Conservation (phyloP, 2,113 vertebrate species). For the Alethe castanea region DNA sequence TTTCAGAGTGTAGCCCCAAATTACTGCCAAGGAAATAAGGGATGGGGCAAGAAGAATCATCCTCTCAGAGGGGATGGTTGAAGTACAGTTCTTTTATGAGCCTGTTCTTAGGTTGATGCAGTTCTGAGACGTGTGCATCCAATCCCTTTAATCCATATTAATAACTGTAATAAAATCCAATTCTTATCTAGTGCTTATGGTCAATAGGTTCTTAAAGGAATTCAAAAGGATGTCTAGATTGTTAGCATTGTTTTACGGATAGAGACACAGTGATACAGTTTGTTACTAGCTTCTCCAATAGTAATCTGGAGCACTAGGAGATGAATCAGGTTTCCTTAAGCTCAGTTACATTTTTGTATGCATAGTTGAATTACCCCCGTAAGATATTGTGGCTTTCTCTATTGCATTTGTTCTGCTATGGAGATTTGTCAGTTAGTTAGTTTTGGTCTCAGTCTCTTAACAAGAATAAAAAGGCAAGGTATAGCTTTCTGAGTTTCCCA, state of each 20-base stretch:
- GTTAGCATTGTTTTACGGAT: neutral
- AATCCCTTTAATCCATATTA: neutral
- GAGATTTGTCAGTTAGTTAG: neutral
- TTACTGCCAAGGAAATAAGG: neutral
- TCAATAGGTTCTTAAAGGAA: neutral
- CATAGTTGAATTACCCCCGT: neutral
- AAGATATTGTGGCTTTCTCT: neutral
- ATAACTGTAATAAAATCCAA: neutral
- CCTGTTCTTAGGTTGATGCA: neutral
- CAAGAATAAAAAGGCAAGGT: neutral
- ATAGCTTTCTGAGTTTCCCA: neutral
- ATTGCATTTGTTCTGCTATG: neutral
- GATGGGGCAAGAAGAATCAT: neutral
- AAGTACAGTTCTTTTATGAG: neutral
- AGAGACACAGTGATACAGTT: neutral
- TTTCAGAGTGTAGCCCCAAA: neutral
- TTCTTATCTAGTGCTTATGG: neutral
- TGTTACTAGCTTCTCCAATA: neutral
- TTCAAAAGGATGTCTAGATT: neutral
- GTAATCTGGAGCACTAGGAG: neutral
- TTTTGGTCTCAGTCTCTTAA: neutral
- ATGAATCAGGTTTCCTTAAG: neutral
- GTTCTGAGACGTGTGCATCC: neutral
- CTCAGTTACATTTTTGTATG: neutral
- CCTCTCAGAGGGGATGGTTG: neutral